A percentile compares a stretch with the other conserved stretches of the same genome.
Conservation (phyloP, 2,888 invertebrate genomes). For the Eristalinus sepulchralis region DNA sequence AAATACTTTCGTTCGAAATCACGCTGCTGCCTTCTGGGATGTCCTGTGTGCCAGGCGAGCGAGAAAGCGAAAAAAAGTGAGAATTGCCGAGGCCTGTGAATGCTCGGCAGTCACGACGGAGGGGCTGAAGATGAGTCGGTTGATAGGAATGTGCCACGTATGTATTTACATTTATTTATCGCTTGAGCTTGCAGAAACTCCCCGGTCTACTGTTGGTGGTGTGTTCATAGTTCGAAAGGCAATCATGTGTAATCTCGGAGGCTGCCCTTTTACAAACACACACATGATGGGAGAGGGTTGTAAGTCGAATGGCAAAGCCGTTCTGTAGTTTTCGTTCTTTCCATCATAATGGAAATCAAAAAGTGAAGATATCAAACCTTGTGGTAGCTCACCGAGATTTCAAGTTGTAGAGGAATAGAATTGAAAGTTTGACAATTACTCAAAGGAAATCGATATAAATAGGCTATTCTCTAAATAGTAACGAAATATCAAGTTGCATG, state of each 20-base stretch:
- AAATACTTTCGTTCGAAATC: slow-evolving; percentile 29
- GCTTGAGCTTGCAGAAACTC: not conserved
- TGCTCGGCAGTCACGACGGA: slow-evolving; percentile 1
- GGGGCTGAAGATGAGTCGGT: not conserved
- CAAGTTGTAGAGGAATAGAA: too few species aligned
- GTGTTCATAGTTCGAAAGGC: not conserved
- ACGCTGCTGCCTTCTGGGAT: not conserved
- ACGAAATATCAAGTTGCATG: too few species aligned
- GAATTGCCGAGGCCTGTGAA: not conserved
- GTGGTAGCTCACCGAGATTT: too few species aligned
- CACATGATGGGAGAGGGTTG: not conserved
- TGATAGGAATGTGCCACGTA: not conserved
- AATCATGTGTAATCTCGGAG: not conserved
- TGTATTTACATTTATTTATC: slow-evolving; percentile 42
- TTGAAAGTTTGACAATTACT: too few species aligned
- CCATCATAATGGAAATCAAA: too few species aligned
- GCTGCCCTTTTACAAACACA: not conserved
- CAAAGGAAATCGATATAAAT: too few species aligned
- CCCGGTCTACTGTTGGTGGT: not conserved
- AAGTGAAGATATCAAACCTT: too few species aligned
- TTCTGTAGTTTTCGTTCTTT: too few species aligned
- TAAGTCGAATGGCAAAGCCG: too few species aligned
- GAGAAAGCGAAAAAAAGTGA: not conserved
- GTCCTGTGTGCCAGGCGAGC: not conserved
- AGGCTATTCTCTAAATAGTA: too few species aligned